Percentiles rank a stretch among this genome's conserved stretches.
Conservation (phyloP, 2,113 vertebrate genomes). For the Tachysurus fulvidraco region DNA sequence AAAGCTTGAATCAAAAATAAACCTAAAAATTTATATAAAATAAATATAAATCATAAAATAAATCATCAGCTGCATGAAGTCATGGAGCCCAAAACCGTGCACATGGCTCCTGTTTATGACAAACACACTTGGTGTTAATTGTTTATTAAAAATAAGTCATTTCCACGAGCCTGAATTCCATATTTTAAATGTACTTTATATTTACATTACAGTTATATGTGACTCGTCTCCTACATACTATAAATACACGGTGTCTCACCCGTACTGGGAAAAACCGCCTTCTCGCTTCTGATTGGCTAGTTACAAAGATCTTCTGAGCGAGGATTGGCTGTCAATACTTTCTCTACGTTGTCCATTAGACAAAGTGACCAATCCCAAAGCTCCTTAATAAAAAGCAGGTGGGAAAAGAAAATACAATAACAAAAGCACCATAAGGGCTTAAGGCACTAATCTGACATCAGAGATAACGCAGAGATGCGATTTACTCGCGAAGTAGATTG, state of each 20-base stretch:
- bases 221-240: not conserved
- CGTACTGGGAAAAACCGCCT: not conserved
- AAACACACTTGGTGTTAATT: not conserved
- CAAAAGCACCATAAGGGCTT: not conserved
- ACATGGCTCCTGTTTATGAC: not conserved
- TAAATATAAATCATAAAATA: no score
- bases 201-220: not conserved
- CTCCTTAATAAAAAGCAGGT: not conserved
- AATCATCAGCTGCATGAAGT: not conserved
- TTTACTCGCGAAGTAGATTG: not conserved
- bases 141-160: not conserved
- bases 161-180: not conserved
- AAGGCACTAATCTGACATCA: not conserved
- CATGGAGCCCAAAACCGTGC: not conserved
- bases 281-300: not conserved
- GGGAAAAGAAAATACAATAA: not conserved
- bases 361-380: not conserved
- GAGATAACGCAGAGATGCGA: not conserved
- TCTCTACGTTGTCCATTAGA: no score
- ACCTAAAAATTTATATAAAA: no score
- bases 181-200: not conserved
- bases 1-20: not conserved
- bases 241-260: not conserved
- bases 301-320: not conserved
- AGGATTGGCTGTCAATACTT: not conserved